Base-by-base conservation (phyloP, 2,888 invertebrate genomes). In the Eupeodes luniger region DNA sequence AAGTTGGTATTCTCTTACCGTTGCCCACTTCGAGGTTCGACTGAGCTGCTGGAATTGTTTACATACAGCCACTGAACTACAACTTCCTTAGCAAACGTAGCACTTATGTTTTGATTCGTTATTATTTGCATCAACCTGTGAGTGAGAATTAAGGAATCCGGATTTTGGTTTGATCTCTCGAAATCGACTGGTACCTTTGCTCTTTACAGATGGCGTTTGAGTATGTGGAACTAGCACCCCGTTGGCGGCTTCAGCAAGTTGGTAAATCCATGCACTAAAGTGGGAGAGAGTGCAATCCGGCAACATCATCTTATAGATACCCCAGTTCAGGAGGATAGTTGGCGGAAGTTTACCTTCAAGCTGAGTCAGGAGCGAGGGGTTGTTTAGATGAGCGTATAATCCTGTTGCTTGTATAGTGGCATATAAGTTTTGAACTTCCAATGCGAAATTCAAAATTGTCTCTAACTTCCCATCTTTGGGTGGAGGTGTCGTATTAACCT, bases 361-460 rank as follows among this genome's bases (percentile, higher is more conserved):
- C 27, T 27, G 27, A 27, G 27, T 27, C 27, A 27, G 27, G 27
- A 27, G 27, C 27, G 27, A 27, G 27, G 27, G 27, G 27, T 27
- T 27, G 27, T 27, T 27, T 27, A 27, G 27, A 27, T 27, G 27
- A 27, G 27, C 27, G 27, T 27, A 27, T 27, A 27, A 27, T 27
- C 27, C 27, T 27, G 27, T 27, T 27, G 27, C 27, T 27, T 27
- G 55, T 5, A 77, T 53, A 7, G 64, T 67, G 9, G 81, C 61
- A 16, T 69, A 76, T 14, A 81, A 57, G 5, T 81, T 81, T 47
- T 81, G 53, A 5, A 85, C 70, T 9, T 53, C 49, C 12, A 77
- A 27, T 6, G 85, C 53, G 36, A 77, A 81, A 2, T 14, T 34
- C 10, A 81, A 61, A 11, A 85, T n/a, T 0, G 76, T 66, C 7